Conservation (phyloP, 2,113 vertebrate species). For the Bungarus multicinctus region DNA sequence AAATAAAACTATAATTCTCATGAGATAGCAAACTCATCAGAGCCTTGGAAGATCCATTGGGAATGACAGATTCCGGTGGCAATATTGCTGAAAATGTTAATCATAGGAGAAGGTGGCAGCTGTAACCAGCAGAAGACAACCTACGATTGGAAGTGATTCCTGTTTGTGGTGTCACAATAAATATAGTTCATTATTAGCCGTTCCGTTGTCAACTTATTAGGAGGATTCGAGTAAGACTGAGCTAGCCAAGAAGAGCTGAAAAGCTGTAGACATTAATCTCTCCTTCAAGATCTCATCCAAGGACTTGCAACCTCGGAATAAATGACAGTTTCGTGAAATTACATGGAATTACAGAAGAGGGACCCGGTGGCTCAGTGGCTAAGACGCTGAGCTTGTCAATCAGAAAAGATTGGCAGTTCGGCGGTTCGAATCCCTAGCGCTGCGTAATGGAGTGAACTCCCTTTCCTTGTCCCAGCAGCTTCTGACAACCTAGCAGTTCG, state of each 20-base stretch:
- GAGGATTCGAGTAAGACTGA: background rate
- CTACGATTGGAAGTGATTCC: background rate
- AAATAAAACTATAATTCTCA: background rate
- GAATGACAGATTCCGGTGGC: background rate
- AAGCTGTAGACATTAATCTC: background rate
- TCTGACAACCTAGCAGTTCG: too few relatives aligned
- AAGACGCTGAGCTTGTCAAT: too few relatives aligned
- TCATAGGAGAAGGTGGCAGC: background rate
- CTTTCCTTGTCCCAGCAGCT: too few relatives aligned
- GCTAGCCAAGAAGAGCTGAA: background rate
- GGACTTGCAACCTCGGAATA: background rate
- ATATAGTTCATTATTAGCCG: background rate
- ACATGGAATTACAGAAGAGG: too few relatives aligned
- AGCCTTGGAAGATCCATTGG: background rate
- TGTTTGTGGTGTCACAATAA: background rate
- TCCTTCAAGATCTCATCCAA: background rate
- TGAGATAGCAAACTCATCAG: background rate
- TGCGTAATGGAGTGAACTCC: too few relatives aligned
- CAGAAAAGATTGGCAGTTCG: too few relatives aligned
- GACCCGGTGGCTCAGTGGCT: too few relatives aligned
- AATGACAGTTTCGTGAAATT: background rate
- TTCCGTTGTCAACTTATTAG: background rate
- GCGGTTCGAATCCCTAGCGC: too few relatives aligned
- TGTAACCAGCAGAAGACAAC: background rate
- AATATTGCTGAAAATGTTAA: background rate